Evolutionary conservation across 1,140 invertebrate species (phyloP).

Genomic region (Drosophila oshimai): DNA sequence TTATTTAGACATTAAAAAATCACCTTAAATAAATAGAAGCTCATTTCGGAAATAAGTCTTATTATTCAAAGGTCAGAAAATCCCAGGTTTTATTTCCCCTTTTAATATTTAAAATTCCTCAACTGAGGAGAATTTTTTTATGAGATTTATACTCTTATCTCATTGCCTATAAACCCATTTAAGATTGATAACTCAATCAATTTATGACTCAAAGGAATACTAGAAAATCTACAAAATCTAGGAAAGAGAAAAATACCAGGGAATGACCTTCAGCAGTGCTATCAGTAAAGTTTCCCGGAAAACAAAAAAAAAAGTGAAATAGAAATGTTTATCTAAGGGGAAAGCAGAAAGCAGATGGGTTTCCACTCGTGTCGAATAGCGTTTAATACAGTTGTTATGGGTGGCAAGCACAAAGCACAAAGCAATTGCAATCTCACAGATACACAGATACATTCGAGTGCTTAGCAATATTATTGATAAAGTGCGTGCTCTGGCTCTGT

Average conservation of each 20-base stretch:
- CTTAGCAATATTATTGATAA: slow-evolving; percentile 59
- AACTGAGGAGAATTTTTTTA: no score
- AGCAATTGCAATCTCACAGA: slow-evolving; percentile 39
- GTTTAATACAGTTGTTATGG: slow-evolving; percentile 64
- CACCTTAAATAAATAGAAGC: no score
- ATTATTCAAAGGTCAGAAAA: no score
- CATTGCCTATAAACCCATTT: not conserved
- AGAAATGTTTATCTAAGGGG: slow-evolving; percentile 15
- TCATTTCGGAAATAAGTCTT: no score
- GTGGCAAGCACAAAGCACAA: slow-evolving; percentile 49
- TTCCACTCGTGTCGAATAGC: slow-evolving; percentile 25
- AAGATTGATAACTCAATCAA: slow-evolving; percentile 8
- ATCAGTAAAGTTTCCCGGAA: slow-evolving; percentile 12
- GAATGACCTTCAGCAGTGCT: slow-evolving; percentile 26
- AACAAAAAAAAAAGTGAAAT: slow-evolving; percentile 21
- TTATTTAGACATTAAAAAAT: no score
- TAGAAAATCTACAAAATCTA: not conserved
- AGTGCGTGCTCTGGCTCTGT: slow-evolving; percentile 45
- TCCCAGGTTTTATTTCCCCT: no score
- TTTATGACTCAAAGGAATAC: slow-evolving; percentile 5
- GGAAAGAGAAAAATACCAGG: not conserved
- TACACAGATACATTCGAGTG: slow-evolving; percentile 36
- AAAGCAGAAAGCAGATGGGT: slow-evolving; percentile 9
- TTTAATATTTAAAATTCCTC: not conserved
- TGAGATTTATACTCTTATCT: not conserved